Evolutionary conservation across 1,140 invertebrate species (phyloP), one percentile per base, ranked within the genome.

Genomic region (Mesaphorura yosii): DNA sequence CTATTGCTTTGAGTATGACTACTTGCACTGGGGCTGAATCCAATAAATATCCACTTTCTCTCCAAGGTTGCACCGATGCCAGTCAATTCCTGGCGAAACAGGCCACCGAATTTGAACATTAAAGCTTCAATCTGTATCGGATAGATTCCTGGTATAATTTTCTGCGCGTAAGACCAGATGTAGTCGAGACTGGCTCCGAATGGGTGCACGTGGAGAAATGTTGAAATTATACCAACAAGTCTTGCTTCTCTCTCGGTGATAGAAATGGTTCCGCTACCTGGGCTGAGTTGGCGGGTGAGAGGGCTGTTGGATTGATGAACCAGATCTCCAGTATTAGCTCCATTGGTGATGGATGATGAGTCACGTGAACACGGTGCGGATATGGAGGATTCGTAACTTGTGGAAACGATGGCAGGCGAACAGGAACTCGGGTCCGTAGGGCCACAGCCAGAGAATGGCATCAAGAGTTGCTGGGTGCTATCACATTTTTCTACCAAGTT

Each of bases 191-290:
- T 83, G 2, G 86, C 85, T 38, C 87, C 87, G 66, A 85, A 84
- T 0, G 87, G 88, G 73, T 91, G 87, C 39, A 90, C 82, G 66
- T 89, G 82, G 27, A 90, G 74, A 71, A 88, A 90, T 31, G 83
- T 83, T 17, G 84, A 81, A 42, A 88, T 79, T 34, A 90, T 63
- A 69, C 72, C 72, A 53, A 73, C 63, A 38, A 73, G 64, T 49
- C 67, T 65, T 14, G 70, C 70, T 54, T 72, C 68, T 51, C 67
- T 70, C n/a, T 72, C 70, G 29, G 65, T 66, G 5, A 74, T 57
- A 46, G 53, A 42, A 22, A 25, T 15, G 58, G 55, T 22, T 57
- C 46, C 7, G 65, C 53, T 29, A 62, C 64, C n/a, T 64, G 6
- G 7, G 40, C 45, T 47, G 12, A 14, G 34, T 37, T n/a, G 12